These are phyloP conservation scores for Nycticebus coucang DNA, from an alignment of 2,113 vertebrate genomes.

Conservation along the genomic window DNA sequence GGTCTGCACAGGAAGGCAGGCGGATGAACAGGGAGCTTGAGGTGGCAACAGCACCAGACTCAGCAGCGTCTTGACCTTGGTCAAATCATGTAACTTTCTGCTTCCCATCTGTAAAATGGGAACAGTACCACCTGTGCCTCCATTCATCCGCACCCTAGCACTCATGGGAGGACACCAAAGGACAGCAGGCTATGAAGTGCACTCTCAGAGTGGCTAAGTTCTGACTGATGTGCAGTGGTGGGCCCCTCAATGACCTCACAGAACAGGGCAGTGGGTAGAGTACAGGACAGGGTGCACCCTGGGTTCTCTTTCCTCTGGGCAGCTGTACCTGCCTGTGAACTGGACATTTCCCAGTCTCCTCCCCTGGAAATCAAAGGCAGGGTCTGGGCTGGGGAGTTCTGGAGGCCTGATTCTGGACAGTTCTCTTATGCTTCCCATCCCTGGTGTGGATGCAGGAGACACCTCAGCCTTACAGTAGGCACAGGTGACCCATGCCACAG, in stretches of 20 bases:
- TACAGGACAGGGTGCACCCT: background rate
- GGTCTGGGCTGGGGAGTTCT: background rate
- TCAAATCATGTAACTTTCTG: background rate
- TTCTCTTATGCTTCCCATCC: background rate
- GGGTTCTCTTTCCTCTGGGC: background rate
- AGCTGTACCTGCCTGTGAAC: background rate
- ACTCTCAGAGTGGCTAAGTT: background rate
- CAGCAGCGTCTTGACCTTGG: background rate
- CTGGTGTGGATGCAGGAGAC: background rate
- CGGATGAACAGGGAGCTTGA: background rate
- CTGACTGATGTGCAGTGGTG: background rate
- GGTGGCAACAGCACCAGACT: background rate
- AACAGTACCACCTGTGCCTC: background rate
- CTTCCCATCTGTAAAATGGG: slow-evolving; percentile 23
- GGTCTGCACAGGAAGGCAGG: background rate
- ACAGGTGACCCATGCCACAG: background rate
- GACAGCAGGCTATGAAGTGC: background rate
- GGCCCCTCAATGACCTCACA: background rate
- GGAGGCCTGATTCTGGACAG: background rate
- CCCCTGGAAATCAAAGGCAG: background rate
- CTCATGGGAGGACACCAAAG: background rate
- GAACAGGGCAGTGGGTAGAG: background rate
- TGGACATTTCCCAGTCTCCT: background rate
- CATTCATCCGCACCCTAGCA: background rate
- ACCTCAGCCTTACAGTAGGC: background rate